phyloP scores from a whole-genome alignment of 2,113 vertebrate genomes.

The Oenanthe oenanthe region DNA sequence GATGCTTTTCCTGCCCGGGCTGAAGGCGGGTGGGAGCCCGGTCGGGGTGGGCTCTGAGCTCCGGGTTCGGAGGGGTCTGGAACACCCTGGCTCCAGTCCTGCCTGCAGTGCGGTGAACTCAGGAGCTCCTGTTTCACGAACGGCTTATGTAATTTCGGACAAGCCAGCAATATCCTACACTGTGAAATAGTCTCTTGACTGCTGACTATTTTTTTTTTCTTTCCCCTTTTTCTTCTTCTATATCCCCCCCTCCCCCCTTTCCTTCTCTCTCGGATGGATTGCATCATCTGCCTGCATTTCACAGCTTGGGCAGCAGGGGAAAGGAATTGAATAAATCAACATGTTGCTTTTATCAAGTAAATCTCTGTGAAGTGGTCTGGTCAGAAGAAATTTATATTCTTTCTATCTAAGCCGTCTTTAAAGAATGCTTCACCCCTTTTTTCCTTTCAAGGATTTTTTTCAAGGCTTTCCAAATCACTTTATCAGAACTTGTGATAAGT shows the following conservation, averaged over 20 bases:
- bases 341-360: conserved; percentile 46
- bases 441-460: conserved; percentile 27
- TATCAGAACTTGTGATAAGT: not conserved
- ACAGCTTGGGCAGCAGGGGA: conserved; percentile 30
- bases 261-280: not conserved
- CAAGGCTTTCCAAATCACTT: not conserved
- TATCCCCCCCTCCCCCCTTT: fast-evolving
- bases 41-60: not conserved
- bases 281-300: conserved; percentile 67
- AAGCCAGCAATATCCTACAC: not conserved
- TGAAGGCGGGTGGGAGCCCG: not conserved
- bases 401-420: not conserved
- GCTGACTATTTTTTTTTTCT: not conserved
- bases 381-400: conserved; percentile 40
- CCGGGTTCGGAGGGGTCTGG: not conserved
- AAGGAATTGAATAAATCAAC: conserved; percentile 53
- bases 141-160: not conserved
- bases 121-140: not conserved
- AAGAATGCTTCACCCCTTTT: conserved; percentile 9
- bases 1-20: not conserved
- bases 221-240: no score
- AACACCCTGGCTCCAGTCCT: not conserved
- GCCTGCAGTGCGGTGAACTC: not conserved
- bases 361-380: conserved; percentile 42
- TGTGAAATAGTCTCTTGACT: not conserved